Evolutionary conservation across 1,140 invertebrate genomes (phyloP), one percentile per base, ranked within the genome.

Genomic region (Zaprionus taronus): DNA sequence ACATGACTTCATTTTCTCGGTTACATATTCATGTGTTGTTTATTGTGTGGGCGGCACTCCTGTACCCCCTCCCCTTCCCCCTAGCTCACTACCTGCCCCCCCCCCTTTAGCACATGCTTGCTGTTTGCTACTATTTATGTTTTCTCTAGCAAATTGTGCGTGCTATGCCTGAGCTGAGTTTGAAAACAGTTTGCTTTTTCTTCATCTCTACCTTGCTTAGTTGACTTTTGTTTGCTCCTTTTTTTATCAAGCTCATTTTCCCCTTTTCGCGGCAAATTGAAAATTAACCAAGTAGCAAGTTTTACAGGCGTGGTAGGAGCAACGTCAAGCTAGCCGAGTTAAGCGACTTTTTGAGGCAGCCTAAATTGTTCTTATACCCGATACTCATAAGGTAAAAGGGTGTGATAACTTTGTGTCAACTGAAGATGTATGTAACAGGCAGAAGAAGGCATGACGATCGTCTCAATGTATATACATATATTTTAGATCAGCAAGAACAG

Each of bases 1-100:
- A 90, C 85, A 90, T 90, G 85, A 90, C 85, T 90, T 90, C 85
- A 90, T 90, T 90, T 89, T 80, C 81, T 80, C 84, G 80, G 78
- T 66, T 81, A 87, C 84, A 87, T 76, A 76, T 84, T 84, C 74
- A 74, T 67, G 47, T 72, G 62, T 62, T 72, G 69, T 81, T 74
- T 70, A 71, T 67, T 63, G 65, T 81, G 17, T 78, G 67, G 38
- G 38, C 28, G 51, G 57, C 28, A 60, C 12, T 34, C 31, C 11
- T 31, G 28, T 9, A 31, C 7, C n/a, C 7, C 15, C 31, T 20
- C 22, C 67, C 51, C 34, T 26, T 22, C 24, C 24, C 24, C 11
- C 31, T 15, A 15, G 9, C 12, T 36, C 4, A 20, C 36, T 14
- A 7, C 1, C 26, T 4, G 14, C 26, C 38, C 56, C 38, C 56